Conservation (phyloP, 2,888 invertebrate genomes). For the Actias luna region DNA sequence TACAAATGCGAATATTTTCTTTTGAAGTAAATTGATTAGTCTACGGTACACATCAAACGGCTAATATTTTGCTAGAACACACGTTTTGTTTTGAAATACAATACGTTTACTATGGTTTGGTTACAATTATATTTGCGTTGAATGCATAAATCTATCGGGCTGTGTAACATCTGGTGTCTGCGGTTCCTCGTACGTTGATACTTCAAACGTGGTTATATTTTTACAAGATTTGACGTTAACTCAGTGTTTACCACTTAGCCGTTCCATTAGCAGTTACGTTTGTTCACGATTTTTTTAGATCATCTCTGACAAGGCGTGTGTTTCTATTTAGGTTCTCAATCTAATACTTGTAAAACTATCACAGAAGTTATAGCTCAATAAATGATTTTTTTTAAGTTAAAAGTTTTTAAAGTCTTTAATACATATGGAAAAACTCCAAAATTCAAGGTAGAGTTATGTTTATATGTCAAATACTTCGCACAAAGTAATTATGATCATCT, state of each 20-base stretch:
- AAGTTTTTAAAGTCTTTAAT: too few relatives aligned
- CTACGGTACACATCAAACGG: not conserved
- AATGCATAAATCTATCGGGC: constrained; percentile 10
- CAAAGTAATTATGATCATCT: too few relatives aligned
- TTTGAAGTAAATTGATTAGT: not conserved
- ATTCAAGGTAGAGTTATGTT: too few relatives aligned
- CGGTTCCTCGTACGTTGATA: constrained; percentile 4
- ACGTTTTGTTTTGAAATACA: not conserved
- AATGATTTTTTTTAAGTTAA: too few relatives aligned
- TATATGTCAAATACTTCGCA: too few relatives aligned
- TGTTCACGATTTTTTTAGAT: constrained; percentile 55
- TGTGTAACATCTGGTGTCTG: constrained; percentile 13
- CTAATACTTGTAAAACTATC: constrained; percentile 7
- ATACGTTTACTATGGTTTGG: not conserved
- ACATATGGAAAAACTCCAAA: not conserved
- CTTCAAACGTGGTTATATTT: constrained; percentile 18
- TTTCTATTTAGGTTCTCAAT: constrained; percentile 9
- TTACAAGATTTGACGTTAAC: constrained; percentile 25
- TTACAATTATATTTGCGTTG: constrained; percentile 7
- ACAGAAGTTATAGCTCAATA: constrained; percentile 1
- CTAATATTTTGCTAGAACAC: not conserved
- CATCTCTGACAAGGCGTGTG: constrained; percentile 41
- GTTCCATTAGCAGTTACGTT: constrained; percentile 38
- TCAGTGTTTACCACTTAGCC: constrained; percentile 36
- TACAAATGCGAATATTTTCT: not conserved